Conservation (phyloP, 2,113 vertebrate species). For the Perca fluviatilis region DNA sequence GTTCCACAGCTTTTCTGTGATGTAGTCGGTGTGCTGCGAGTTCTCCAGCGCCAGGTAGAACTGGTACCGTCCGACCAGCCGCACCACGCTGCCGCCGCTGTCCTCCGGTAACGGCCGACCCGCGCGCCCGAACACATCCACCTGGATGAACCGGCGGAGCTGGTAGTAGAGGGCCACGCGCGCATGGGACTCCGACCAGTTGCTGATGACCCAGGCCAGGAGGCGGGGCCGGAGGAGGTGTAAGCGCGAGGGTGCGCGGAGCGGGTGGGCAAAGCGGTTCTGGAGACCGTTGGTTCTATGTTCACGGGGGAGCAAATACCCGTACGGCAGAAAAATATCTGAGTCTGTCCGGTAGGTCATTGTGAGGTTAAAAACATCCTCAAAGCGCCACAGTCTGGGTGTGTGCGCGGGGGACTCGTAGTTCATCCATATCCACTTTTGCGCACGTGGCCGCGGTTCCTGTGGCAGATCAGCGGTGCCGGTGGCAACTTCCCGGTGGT, state of each 20-base stretch:
- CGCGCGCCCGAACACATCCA: conserved; percentile 88
- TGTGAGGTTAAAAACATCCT: conserved; percentile 91
- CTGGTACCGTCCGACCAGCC: conserved; percentile 87
- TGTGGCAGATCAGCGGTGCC: conserved; percentile 52
- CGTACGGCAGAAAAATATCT: conserved; percentile 92
- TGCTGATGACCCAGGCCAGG: conserved; percentile 93
- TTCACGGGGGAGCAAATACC: conserved; percentile 80
- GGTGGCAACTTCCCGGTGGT: conserved; percentile 88
- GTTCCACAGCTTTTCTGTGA: conserved; percentile 98
- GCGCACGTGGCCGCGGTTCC: conserved; percentile 78
- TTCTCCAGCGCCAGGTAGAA: conserved; percentile 98
- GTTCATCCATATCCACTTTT: conserved; percentile 98
- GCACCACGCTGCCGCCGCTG: conserved; percentile 68
- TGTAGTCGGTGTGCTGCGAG: conserved; percentile 93
- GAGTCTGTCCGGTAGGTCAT: conserved; percentile 90
- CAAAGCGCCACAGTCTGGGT: conserved; percentile 71
- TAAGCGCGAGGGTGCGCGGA: conserved; percentile 39
- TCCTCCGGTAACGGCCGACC: conserved; percentile 75
- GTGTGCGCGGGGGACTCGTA: conserved; percentile 93
- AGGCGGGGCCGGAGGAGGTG: conserved; percentile 80
- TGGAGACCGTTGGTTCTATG: no score
- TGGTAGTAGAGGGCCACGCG: conserved; percentile 88
- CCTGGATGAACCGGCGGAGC: conserved; percentile 84
- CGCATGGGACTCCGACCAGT: conserved; percentile 90
- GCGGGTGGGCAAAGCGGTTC: background rate